Evolutionary conservation across 2,113 vertebrate genomes (phyloP).

Genomic region (Odontesthes bonariensis): DNA sequence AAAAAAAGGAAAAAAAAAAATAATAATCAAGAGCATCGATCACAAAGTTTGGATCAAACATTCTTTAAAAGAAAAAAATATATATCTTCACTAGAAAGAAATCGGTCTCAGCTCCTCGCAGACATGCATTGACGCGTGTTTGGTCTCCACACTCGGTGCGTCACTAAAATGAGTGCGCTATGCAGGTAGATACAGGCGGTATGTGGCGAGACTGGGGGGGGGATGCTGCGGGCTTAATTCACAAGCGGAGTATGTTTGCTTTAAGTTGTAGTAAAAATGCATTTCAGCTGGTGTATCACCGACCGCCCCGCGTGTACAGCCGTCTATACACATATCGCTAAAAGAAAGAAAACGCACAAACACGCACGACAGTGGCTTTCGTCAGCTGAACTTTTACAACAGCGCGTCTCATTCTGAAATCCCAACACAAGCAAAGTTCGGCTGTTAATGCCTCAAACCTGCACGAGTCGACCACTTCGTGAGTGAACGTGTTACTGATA

Average conservation of each 20-base stretch:
- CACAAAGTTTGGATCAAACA: conserved; percentile 58
- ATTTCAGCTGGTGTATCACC: conserved; percentile 31
- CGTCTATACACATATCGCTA: conserved; percentile 46
- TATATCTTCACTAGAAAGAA: conserved; percentile 53
- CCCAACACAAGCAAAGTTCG: too few species aligned
- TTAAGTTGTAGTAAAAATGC: conserved; percentile 32
- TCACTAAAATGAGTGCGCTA: conserved; percentile 59
- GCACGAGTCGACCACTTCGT: too few species aligned
- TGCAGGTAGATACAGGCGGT: conserved; percentile 56
- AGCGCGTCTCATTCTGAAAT: too few species aligned
- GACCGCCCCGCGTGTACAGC: conserved; percentile 50
- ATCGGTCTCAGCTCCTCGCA: conserved; percentile 45
- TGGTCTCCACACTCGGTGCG: conserved; percentile 38
- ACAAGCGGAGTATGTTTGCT: conserved; percentile 56
- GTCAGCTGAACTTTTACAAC: conserved; percentile 6
- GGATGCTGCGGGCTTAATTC: conserved; percentile 51
- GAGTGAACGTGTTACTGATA: too few species aligned
- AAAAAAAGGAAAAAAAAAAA: conserved; percentile 6
- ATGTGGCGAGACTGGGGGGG: conserved; percentile 46
- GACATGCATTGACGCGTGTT: conserved; percentile 65
- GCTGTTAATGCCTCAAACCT: too few species aligned
- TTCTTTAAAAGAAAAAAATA: conserved; percentile 35
- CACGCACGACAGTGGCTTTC: conserved; percentile 25
- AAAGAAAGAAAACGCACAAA: conserved; percentile 26
- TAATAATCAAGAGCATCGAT: conserved; percentile 68